phyloP scores from a whole-genome alignment of 1,140 invertebrate genomes.

The Temnothorax longispinosus region DNA sequence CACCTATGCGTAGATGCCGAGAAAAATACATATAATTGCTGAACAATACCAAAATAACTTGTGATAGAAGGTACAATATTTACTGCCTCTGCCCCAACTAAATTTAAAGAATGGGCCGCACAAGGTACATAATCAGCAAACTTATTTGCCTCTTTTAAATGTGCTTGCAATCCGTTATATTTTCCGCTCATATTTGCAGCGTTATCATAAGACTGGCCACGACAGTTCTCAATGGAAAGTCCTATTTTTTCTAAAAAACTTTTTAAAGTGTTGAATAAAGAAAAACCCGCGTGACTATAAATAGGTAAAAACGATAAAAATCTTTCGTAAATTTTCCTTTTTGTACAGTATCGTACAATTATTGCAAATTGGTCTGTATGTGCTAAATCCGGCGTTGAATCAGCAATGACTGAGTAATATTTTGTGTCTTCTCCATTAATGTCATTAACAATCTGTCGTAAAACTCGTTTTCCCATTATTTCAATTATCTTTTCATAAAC shows the following conservation, averaged over 20 bases:
- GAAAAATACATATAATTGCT: background rate
- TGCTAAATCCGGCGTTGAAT: too few relatives aligned
- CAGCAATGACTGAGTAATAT: too few relatives aligned
- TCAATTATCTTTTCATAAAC: too few relatives aligned
- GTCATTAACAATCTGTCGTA: too few relatives aligned
- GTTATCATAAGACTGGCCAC: background rate
- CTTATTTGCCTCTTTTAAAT: background rate
- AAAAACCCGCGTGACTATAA: background rate
- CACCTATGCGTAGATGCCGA: background rate
- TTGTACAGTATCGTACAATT: background rate
- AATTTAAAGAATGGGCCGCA: too few relatives aligned
- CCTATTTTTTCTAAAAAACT: background rate
- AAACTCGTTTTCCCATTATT: too few relatives aligned
- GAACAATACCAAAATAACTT: background rate
- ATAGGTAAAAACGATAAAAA: background rate
- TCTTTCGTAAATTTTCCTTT: background rate
- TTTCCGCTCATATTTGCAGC: slow-evolving; percentile 1
- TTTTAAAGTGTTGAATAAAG: background rate
- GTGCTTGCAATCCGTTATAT: background rate
- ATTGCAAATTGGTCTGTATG: too few relatives aligned
- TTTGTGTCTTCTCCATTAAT: too few relatives aligned
- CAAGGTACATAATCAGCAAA: background rate
- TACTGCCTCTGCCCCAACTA: background rate
- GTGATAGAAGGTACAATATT: background rate
- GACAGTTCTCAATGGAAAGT: background rate